Conservation (phyloP, 1,140 invertebrate species). For the Adoxophyes honmai region DNA sequence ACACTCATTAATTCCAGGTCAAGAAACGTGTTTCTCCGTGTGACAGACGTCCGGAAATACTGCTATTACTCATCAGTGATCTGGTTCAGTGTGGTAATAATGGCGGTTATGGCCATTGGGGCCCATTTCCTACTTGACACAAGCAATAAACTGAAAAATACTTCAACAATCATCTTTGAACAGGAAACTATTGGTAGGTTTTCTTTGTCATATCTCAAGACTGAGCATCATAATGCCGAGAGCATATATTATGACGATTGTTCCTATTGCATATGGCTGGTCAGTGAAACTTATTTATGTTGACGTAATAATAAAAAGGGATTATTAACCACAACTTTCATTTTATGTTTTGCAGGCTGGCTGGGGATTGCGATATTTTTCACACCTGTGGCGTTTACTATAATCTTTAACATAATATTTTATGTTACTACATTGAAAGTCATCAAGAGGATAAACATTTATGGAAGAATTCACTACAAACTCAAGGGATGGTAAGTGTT, state of each 20-base stretch:
- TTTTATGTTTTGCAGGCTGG: slow-evolving; percentile 80
- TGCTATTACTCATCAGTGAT: slow-evolving; percentile 90
- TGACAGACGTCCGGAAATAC: slow-evolving; percentile 90
- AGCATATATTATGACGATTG: no score
- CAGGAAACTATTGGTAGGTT: slow-evolving; percentile 81
- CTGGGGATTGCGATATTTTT: slow-evolving; percentile 89
- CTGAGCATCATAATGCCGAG: no score
- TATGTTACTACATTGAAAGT: slow-evolving; percentile 87
- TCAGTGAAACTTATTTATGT: neutral
- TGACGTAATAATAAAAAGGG: neutral
- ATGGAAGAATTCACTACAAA: slow-evolving; percentile 90
- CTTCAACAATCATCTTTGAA: slow-evolving; percentile 63
- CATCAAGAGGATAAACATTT: slow-evolving; percentile 87
- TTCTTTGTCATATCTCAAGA: no score
- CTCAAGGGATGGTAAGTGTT: slow-evolving; percentile 84
- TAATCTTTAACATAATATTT: slow-evolving; percentile 87
- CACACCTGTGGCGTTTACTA: slow-evolving; percentile 86
- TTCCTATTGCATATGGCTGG: no score
- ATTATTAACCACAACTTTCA: neutral
- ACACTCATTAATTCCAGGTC: slow-evolving; percentile 81
- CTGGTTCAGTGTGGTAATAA: slow-evolving; percentile 83
- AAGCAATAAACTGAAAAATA: slow-evolving; percentile 71
- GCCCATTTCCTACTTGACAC: slow-evolving; percentile 89
- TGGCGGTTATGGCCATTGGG: slow-evolving; percentile 85
- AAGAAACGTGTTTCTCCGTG: slow-evolving; percentile 87